These are phyloP conservation scores for Vanessa cardui DNA, from an alignment of 2,888 invertebrate genomes.

Conservation along the genomic window DNA sequence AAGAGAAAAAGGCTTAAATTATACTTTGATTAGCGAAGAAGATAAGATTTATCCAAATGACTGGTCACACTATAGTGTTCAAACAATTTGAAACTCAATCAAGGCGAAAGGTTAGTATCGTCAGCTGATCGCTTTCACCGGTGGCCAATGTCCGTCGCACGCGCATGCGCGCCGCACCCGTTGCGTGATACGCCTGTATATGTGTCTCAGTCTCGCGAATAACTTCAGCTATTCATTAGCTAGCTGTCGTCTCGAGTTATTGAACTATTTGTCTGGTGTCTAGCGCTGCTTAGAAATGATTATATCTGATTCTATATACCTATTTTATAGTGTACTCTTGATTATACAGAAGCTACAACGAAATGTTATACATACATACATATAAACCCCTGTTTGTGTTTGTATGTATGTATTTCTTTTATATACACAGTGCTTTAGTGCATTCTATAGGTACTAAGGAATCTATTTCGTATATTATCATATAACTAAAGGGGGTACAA, in stretches of 20 bases:
- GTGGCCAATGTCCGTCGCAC: conserved; percentile 37
- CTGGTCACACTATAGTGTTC: not conserved
- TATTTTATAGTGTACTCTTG: too few relatives aligned
- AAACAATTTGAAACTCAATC: conserved; percentile 15
- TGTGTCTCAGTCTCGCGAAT: conserved; percentile 3
- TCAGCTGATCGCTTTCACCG: conserved; percentile 43
- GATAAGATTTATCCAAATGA: not conserved
- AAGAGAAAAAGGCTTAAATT: too few relatives aligned
- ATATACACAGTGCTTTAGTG: too few relatives aligned
- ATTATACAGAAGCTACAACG: too few relatives aligned
- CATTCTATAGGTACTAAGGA: too few relatives aligned
- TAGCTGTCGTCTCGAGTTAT: conserved; percentile 14
- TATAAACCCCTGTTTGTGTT: too few relatives aligned
- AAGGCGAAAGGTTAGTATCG: conserved; percentile 38
- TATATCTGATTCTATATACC: not conserved
- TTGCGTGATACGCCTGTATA: conserved; percentile 32
- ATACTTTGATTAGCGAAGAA: not conserved
- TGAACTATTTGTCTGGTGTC: conserved; percentile 17
- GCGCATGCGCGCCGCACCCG: conserved; percentile 29
- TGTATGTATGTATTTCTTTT: too few relatives aligned
- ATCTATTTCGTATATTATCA: too few relatives aligned
- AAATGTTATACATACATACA: too few relatives aligned
- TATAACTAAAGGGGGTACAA: too few relatives aligned
- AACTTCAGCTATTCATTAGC: not conserved
- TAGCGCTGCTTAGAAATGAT: not conserved